A percentile compares a stretch with the other conserved stretches of the same genome.
phyloP scores from a whole-genome alignment of 2,113 vertebrate genomes.

The Sturnus vulgaris region DNA sequence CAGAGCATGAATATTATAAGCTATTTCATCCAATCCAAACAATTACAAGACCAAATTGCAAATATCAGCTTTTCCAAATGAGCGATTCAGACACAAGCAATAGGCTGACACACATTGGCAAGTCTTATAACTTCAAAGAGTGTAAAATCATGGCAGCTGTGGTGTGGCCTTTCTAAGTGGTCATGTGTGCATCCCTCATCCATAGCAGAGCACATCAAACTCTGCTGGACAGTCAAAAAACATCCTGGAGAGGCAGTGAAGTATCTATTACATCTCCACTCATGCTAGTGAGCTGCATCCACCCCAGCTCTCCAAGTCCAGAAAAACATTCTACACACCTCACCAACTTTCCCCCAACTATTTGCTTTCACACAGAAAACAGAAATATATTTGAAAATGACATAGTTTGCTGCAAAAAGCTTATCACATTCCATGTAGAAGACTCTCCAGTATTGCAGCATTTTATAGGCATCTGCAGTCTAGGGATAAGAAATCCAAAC shows the following conservation, averaged over 20 bases:
- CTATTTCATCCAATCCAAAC: background rate
- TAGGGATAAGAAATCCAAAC: background rate
- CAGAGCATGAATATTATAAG: background rate
- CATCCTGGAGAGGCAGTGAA: background rate
- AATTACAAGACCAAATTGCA: background rate
- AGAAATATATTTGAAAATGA: background rate
- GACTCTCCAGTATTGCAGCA: background rate
- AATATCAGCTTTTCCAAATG: slow-evolving; percentile 34
- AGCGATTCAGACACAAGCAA: background rate
- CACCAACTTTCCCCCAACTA: background rate
- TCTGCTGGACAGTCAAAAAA: background rate
- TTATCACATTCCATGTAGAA: background rate
- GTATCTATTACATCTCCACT: background rate
- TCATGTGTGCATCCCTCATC: background rate
- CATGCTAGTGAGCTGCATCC: background rate
- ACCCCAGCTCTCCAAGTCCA: background rate
- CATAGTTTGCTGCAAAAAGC: background rate
- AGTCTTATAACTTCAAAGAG: background rate
- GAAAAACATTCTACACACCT: background rate
- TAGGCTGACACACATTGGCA: background rate
- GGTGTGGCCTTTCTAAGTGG: background rate
- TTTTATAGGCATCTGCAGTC: background rate
- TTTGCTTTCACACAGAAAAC: background rate
- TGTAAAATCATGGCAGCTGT: background rate
- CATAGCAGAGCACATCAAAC: background rate